Base-by-base conservation (phyloP, 1,140 invertebrate genomes). In the Xylocopa sonorina region DNA sequence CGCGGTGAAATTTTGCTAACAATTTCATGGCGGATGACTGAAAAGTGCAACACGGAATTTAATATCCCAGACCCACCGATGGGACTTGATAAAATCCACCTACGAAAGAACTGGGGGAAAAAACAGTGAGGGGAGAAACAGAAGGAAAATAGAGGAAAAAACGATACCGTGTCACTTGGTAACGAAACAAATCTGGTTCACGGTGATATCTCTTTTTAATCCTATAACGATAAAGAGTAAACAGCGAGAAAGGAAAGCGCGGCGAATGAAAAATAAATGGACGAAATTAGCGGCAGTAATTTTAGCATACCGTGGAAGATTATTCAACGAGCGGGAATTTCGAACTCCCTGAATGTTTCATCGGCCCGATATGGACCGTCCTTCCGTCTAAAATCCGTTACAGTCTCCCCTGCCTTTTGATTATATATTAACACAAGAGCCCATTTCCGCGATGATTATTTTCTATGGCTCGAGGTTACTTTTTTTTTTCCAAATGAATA, bases 261-360 rank as follows among this genome's bases (percentile, higher is more conserved):
- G 16, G 27, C 18, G 32, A 16, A 58, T 38, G 5, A 16, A 27
- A 43, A n/a, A 53, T 4, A 58, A 27, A 43, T 12, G 2, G 38
- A 12, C 10, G 24, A 12, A 50, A 68, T 34, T n/a, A 48, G 12
- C 10, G n/a, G 50, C n/a, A 43, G 1, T 18, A 3, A 16, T 9
- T 58, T 58, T 48, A 27, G 24, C 50, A 43, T 58, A 55, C 43
- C 43, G 34, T 16, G 21, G 38, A 50, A 32, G 24, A 53, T 21
- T 32, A 50, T 51, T 80, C 24, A 6, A 3, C 29, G 38, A 43
- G 41, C 55, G 53, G 41, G 34, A 43, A 60, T 79, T 75, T 60
- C 27, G 29, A 84, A 80, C 27, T 75, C n/a, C 1, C 24, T 85
- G 69, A 69, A 86, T 75, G 63, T 82, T 85, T 85, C 63, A 85